phyloP scores from a whole-genome alignment of 2,113 vertebrate species.

The Oenanthe oenanthe region DNA sequence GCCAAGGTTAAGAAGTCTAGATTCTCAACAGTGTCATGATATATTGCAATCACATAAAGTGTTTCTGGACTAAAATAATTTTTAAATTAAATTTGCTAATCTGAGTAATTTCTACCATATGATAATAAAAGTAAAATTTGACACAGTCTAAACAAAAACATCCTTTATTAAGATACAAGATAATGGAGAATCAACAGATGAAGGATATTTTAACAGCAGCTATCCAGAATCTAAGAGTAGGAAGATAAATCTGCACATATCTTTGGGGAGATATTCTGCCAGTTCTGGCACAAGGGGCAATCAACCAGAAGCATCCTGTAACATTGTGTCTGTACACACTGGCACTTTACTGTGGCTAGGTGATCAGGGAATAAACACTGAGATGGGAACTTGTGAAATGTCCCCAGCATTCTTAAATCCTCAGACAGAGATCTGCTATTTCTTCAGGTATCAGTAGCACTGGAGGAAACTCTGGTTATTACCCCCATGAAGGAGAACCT shows the following conservation, averaged over 20 bases:
- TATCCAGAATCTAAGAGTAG: neutral
- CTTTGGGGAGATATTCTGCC: neutral
- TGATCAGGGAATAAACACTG: neutral
- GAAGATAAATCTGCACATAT: neutral
- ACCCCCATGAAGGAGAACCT: neutral
- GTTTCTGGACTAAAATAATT: neutral
- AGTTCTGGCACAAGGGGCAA: neutral
- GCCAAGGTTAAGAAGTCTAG: neutral
- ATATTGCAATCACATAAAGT: neutral
- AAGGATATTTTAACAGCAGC: neutral
- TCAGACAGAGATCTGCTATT: neutral
- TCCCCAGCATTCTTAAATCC: neutral
- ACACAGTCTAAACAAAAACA: neutral
- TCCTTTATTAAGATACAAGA: neutral
- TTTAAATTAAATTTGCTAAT: neutral
- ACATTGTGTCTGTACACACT: neutral
- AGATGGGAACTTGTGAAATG: neutral
- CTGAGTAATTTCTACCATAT: neutral
- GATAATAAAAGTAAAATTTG: neutral
- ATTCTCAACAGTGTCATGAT: neutral
- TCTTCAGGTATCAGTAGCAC: neutral
- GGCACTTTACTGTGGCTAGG: neutral
- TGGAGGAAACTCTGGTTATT: neutral
- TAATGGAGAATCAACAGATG: neutral
- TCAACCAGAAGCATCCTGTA: neutral